phyloP scores from a whole-genome alignment of 64 coral and sea anemone species.

The Pachyseris speciosa region DNA sequence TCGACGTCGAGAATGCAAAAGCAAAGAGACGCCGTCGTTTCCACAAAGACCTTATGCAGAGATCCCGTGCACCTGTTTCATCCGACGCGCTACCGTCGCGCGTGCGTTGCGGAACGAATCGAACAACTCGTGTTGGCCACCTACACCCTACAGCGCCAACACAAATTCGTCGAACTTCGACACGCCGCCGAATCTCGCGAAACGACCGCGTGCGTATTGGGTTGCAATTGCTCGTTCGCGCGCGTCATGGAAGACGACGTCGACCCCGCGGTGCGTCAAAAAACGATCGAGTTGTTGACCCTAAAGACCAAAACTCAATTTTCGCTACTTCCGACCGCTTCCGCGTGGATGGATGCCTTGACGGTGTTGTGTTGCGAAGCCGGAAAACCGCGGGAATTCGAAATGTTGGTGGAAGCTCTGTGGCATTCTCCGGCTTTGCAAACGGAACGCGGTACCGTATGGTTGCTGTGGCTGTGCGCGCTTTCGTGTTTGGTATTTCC shows the following conservation, averaged over 20 bases:
- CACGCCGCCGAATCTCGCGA: neutral
- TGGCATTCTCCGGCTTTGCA: neutral
- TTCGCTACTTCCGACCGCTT: neutral
- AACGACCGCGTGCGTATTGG: neutral
- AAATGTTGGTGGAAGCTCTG: neutral
- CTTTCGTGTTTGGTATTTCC: neutral
- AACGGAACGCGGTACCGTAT: neutral
- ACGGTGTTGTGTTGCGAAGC: neutral
- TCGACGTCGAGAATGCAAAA: neutral
- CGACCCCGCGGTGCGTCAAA: neutral
- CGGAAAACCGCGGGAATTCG: neutral
- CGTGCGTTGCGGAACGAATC: neutral
- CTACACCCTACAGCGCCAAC: neutral
- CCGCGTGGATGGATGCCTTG: neutral
- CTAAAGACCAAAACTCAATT: no score
- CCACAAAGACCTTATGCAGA: neutral
- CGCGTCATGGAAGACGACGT: neutral
- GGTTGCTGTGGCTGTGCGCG: neutral
- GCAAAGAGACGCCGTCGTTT: neutral
- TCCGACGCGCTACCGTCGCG: neutral
- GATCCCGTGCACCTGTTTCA: neutral
- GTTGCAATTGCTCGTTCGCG: neutral
- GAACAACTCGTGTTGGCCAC: neutral
- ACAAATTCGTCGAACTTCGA: neutral
- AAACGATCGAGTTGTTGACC: neutral